phyloP scores from a whole-genome alignment of 53 echinoderm and acorn worm species.

The Arbacia lixula region DNA sequence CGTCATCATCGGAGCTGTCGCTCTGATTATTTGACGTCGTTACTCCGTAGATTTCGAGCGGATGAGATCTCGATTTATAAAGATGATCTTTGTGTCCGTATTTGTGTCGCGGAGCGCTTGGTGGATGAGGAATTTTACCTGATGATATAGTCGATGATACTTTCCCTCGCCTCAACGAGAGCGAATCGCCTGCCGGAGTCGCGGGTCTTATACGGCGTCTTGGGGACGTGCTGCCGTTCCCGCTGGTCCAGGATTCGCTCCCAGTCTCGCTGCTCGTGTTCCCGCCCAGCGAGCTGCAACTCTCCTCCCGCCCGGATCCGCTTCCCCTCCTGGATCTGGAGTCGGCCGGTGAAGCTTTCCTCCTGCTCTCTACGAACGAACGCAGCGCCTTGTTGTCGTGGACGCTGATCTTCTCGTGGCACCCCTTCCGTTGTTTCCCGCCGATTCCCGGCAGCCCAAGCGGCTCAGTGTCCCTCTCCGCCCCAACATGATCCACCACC shows the following conservation, averaged over 20 bases:
- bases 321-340: background rate
- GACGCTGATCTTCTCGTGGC: constrained; percentile 3
- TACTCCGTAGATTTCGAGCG: background rate
- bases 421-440: background rate
- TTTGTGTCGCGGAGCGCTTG: constrained; percentile 17
- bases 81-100: too few species aligned
- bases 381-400: constrained; percentile 9
- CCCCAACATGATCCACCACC: background rate
- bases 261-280: constrained; percentile 42
- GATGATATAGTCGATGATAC: too few species aligned
- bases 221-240: constrained; percentile 12
- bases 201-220: constrained; percentile 16
- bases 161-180: background rate
- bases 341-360: background rate
- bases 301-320: constrained; percentile 8
- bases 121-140: constrained; percentile 7
- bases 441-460: constrained; percentile 27
- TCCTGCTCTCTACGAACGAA: background rate
- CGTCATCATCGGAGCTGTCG: background rate
- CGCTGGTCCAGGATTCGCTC: constrained; percentile 29
- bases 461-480: background rate
- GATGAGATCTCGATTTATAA: background rate
- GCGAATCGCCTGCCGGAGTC: background rate
- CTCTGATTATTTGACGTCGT: background rate
- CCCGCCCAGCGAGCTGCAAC: constrained; percentile 1